A percentile compares a stretch with the other conserved stretches of the same genome.
Conservation (phyloP, 2,888 invertebrate genomes). For the Ypsolopha scabrella region DNA sequence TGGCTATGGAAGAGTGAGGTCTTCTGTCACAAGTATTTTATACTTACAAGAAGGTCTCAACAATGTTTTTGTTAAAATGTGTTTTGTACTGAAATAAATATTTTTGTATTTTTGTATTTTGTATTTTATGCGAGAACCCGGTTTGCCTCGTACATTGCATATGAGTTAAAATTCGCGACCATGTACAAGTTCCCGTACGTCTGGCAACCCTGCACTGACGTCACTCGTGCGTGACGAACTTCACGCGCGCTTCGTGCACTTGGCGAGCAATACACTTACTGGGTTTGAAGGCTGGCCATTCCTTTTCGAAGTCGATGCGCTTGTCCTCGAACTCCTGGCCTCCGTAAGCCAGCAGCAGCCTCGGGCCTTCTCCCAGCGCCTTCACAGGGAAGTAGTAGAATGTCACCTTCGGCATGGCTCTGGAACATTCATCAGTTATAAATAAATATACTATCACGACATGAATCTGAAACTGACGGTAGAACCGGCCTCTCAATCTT, state of each 20-base stretch:
- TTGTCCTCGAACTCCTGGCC: slow-evolving; percentile 63
- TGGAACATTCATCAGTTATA: background rate
- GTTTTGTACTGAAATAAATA: too few species aligned
- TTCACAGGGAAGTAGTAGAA: slow-evolving; percentile 56
- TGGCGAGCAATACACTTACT: slow-evolving; percentile 5
- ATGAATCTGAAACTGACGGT: background rate
- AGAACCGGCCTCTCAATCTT: background rate
- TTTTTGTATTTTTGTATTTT: too few species aligned
- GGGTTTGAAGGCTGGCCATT: slow-evolving; percentile 33
- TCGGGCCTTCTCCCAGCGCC: slow-evolving; percentile 66
- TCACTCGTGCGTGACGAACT: too few species aligned
- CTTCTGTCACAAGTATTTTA: too few species aligned
- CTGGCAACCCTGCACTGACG: too few species aligned
- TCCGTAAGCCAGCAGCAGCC: slow-evolving; percentile 64
- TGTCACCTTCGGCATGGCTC: slow-evolving; percentile 8
- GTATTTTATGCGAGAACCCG: too few species aligned
- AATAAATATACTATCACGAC: background rate
- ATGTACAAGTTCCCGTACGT: too few species aligned
- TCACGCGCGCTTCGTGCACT: background rate
- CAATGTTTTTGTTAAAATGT: too few species aligned
- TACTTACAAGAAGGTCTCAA: too few species aligned
- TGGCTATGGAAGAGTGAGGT: too few species aligned
- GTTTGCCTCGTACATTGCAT: too few species aligned
- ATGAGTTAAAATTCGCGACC: too few species aligned
- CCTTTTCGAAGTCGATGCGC: slow-evolving; percentile 34